Evolutionary conservation across 2,797 vertebrate species (phyloP), one percentile per base, ranked within the genome.

Genomic region (Hoplostethus mediterraneus): DNA sequence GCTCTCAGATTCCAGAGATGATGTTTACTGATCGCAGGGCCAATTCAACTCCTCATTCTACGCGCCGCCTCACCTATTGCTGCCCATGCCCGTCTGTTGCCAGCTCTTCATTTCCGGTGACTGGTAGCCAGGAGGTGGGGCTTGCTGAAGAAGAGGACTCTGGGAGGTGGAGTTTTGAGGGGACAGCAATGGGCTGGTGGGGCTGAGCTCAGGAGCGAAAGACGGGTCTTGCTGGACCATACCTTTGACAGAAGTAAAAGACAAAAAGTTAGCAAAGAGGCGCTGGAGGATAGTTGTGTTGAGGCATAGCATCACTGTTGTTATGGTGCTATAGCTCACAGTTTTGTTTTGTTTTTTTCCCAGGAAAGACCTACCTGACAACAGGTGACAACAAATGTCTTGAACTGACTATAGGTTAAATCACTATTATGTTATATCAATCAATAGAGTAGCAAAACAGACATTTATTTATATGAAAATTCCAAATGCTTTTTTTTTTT

Each of bases 21-120:
- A 40, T 40, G 10, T 40, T 40, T 7, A 9, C 38, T 7, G 6
- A 6, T 40, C 10, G 6, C 10, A 10, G 17, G n/a, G 8, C 48
- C 40, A 12, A 10, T 10, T 3, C 4, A 8, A 7, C n/a, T 17
- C n/a, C n/a, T 48, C 3, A 25, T 42, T 0, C 54, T 36, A n/a
- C 4, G 2, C 8, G 0, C 36, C 11, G 31, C 4, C 71, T 60
- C 73, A 97, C 97, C 93, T 95, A 95, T 92, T 97, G 85, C 87
- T 95, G 77, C 92, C 92, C 75, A 97, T 88, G 73, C 94, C 84
- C 47, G 95, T 93, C 87, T 96, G 96, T 88, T 96, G 97, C 97
- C 97, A 99, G 90, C 88, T 95, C 93, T 98, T 98, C 88, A 97
- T 94, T 82, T 98, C 97, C 21, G 97, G 95, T 10, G 97, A 96